A percentile compares a stretch with the other conserved stretches of the same genome.
Evolutionary conservation across 2,797 vertebrate genomes (phyloP).

Genomic region (Sebastes kiyomatsui): DNA sequence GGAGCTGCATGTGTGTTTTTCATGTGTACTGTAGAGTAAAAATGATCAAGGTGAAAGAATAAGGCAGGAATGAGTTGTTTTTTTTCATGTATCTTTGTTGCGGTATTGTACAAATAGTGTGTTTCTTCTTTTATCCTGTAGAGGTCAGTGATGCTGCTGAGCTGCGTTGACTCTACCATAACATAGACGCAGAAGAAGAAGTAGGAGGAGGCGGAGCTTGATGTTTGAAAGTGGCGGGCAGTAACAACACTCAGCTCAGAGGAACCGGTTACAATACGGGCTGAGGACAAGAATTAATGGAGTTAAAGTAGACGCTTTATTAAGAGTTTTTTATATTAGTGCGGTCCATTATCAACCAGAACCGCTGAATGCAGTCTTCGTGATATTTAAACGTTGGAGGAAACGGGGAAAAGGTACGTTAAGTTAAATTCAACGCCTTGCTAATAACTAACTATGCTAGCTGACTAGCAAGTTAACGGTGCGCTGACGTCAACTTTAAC

Average conservation of each 20-base stretch:
- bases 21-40: background rate
- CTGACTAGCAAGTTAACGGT: background rate
- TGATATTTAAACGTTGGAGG: slow-evolving; percentile 6
- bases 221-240: slow-evolving; percentile 85
- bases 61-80: background rate
- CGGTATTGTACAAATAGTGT: background rate
- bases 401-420: slow-evolving; percentile 34
- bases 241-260: background rate
- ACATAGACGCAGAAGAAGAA: slow-evolving; percentile 39
- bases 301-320: background rate
- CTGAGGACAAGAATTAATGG: background rate
- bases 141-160: slow-evolving; percentile 18
- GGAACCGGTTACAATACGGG: background rate
- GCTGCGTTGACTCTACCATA: background rate
- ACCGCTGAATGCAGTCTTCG: background rate
- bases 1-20: background rate
- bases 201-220: slow-evolving; percentile 37
- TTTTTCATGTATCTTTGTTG: background rate
- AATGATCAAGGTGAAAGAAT: background rate
- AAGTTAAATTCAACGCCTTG: slow-evolving; percentile 5
- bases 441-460: slow-evolving; percentile 10
- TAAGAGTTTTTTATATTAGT: background rate
- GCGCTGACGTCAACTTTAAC: background rate
- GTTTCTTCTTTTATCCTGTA: background rate
- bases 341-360: rapidly evolving